Percentiles rank a stretch among this genome's conserved stretches.
Conservation (phyloP, 2,797 vertebrate species). For the Cetoscarus ocellatus region DNA sequence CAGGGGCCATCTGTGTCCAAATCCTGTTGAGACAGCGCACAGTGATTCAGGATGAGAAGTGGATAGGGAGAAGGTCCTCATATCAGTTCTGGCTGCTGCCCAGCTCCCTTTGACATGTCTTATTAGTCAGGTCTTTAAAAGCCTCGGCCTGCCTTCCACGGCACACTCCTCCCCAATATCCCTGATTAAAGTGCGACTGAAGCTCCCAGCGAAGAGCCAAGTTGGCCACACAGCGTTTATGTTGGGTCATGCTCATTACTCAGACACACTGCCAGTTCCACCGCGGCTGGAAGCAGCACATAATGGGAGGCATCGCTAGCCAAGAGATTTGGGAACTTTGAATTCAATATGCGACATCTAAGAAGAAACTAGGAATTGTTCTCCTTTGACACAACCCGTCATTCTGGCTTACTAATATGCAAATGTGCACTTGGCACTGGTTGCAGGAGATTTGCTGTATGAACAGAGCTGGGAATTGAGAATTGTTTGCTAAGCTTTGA, state of each 20-base stretch:
- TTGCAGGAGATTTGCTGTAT: constrained; percentile 57
- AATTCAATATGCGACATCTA: constrained; percentile 62
- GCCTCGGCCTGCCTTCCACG: constrained; percentile 69
- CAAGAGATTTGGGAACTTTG: constrained; percentile 62
- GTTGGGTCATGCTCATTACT: constrained; percentile 83
- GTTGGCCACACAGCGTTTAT: constrained; percentile 79
- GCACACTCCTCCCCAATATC: constrained; percentile 81
- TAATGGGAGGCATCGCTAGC: constrained; percentile 55
- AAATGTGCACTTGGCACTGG: constrained; percentile 30
- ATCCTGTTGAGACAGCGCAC: constrained; percentile 21
- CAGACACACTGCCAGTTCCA: constrained; percentile 64
- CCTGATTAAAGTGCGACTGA: constrained; percentile 83
- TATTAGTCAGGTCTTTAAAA: constrained; percentile 84
- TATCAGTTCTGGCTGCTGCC: constrained; percentile 72
- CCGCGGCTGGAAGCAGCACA: constrained; percentile 48
- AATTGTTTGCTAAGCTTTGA: constrained; percentile 58
- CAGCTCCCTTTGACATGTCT: constrained; percentile 80
- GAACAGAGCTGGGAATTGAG: constrained; percentile 37
- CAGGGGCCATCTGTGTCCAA: constrained; percentile 64
- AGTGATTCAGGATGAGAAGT: constrained; percentile 51
- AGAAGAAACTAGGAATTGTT: constrained; percentile 67
- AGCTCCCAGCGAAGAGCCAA: constrained; percentile 73
- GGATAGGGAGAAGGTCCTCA: constrained; percentile 58
- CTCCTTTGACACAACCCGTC: constrained; percentile 62
- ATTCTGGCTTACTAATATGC: constrained; percentile 56